These are phyloP conservation scores for Tonatia bakeri DNA, from an alignment of 2,113 vertebrate genomes.

Conservation along the genomic window DNA sequence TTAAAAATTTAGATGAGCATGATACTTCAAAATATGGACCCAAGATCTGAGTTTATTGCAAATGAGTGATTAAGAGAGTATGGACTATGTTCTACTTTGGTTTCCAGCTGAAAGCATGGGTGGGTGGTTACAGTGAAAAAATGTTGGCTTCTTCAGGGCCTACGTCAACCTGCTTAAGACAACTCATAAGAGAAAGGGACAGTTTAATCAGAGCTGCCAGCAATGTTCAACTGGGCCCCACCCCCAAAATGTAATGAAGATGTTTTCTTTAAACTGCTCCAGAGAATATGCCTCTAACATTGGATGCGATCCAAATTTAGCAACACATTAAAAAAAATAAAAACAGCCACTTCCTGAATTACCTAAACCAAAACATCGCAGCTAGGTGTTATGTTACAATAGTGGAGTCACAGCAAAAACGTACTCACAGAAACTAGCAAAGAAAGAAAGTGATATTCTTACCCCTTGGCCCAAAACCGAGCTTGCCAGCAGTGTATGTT, in stretches of 20 bases:
- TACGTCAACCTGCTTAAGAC: background rate
- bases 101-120: fast-evolving
- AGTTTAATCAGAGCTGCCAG: background rate
- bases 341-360: background rate
- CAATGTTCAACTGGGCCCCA: background rate
- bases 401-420: background rate
- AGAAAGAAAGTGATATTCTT: background rate
- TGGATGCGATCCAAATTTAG: background rate
- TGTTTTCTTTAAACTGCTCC: background rate
- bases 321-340: background rate
- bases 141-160: background rate
- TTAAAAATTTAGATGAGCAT: background rate
- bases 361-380: background rate
- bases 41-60: background rate
- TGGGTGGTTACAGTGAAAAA: background rate
- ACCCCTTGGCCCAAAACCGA: background rate
- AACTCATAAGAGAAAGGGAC: background rate
- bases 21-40: background rate
- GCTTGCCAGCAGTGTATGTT: background rate
- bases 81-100: background rate
- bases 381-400: background rate
- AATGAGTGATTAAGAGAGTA: background rate
- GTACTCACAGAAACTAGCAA: background rate
- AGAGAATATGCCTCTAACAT: background rate
- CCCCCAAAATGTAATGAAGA: background rate